Evolutionary conservation across 2,888 invertebrate genomes (phyloP).

Genomic region (Lacanobia oleracea): DNA sequence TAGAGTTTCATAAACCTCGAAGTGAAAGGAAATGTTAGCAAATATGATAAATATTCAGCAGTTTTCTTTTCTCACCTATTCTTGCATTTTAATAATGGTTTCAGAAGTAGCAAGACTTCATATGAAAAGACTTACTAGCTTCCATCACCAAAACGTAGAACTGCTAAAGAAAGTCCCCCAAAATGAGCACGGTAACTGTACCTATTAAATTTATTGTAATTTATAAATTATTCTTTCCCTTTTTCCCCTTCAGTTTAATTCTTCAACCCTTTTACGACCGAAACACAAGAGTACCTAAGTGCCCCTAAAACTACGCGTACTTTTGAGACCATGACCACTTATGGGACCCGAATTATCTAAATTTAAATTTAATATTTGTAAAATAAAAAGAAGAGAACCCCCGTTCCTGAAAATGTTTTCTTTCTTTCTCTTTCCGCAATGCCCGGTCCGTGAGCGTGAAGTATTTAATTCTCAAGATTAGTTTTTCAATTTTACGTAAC

Average conservation of each 20-base stretch:
- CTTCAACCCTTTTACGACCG: not conserved
- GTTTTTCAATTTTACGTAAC: not conserved
- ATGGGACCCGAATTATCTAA: no score
- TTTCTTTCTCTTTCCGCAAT: not conserved
- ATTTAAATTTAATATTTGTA: no score
- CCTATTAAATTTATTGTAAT: not conserved
- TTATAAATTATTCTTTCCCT: no score
- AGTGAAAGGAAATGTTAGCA: conserved; percentile 14
- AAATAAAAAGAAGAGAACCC: not conserved
- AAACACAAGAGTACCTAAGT: no score
- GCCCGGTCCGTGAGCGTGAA: not conserved
- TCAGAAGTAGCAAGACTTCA: not conserved
- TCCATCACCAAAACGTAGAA: no score
- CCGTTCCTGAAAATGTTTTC: no score
- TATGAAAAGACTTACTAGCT: not conserved
- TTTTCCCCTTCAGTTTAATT: not conserved
- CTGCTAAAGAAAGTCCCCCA: not conserved
- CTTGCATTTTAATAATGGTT: no score
- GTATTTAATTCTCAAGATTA: not conserved
- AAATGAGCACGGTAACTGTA: not conserved
- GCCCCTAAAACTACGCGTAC: not conserved
- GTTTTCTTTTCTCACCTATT: not conserved
- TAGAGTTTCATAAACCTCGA: not conserved
- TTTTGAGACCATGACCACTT: no score
- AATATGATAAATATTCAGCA: not conserved